Base-by-base conservation (phyloP, 2,113 vertebrate species). In the Plectropomus leopardus region DNA sequence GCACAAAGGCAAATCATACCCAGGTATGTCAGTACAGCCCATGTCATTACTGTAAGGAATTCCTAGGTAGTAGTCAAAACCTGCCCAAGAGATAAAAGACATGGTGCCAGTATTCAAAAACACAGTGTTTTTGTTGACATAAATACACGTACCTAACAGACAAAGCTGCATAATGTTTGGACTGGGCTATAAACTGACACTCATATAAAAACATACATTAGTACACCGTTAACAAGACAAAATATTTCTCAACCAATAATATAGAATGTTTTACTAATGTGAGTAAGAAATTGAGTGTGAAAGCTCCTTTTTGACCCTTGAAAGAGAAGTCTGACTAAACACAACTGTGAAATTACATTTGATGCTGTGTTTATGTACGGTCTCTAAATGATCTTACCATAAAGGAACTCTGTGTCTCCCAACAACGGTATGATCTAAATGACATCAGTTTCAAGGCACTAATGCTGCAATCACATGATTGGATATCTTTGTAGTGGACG, bases 11-110 rank as follows among this genome's bases (percentile, higher is more conserved):
- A 94, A 34, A 89, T 99, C 88, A 74, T 95, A 97, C 28, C 98
- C 97, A 0, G 97, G 97, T 21, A 5, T 81, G 55, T 99, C 98
- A 0, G 96, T 98, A 72, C 98, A 99, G 88, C 98, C 98, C 98
- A 99, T 99, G 73, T 99, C 98, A 0, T 98, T 96, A 86, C 98
- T 99, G 83, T 98, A 99, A 1, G 98, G 98, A 68, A 99, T 96
- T 23, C 98, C 98, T 0, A 96, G 94, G 92, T 96, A 99, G 88
- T 96, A 98, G 71, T 98, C 95, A 0, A 99, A 99, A n/a, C 98
- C 98, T 99, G 92, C 15, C n/a, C 44, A 63, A 68, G 51, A 89
- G 45, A 85, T 24, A 82, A 67, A 5, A 60, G 42, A 68, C 45
- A 73, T 24, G 3, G 19, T 32, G 42, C 14, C 47, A 2, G 48